Evolutionary conservation across 2,113 vertebrate genomes (phyloP).

Genomic region (Climacteris rufus): DNA sequence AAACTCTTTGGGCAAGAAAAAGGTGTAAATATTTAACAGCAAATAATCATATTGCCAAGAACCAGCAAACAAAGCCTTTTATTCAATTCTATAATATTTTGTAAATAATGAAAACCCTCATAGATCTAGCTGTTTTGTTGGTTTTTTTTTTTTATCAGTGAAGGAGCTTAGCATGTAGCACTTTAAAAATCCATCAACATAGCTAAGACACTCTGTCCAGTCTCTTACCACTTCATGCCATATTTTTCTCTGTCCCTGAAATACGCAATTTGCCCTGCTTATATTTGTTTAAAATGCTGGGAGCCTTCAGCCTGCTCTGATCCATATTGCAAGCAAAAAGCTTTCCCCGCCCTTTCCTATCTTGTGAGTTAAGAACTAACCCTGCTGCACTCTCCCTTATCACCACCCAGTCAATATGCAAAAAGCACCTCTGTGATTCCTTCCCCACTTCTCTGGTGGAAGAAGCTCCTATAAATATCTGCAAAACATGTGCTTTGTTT

Average conservation of each 20-base stretch:
- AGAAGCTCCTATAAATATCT: neutral
- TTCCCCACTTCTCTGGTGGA: neutral
- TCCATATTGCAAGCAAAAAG: neutral
- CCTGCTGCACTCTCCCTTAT: neutral
- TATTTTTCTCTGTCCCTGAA: neutral
- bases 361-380: neutral
- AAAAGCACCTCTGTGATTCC: neutral
- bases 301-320: neutral
- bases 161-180: neutral
- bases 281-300: neutral
- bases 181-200: neutral
- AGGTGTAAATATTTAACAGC: slow-evolving; percentile 43
- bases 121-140: neutral
- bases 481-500: neutral
- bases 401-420: neutral
- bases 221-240: neutral
- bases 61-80: slow-evolving; percentile 18
- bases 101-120: slow-evolving; percentile 22
- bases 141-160: neutral
- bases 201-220: neutral
- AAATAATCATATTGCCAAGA: slow-evolving; percentile 31
- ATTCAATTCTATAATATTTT: neutral
- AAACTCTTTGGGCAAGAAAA: neutral
- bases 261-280: neutral
- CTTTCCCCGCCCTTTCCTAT: neutral